These are phyloP conservation scores for Thalpophila matura DNA, from an alignment of 2,888 invertebrate genomes.

Conservation along the genomic window DNA sequence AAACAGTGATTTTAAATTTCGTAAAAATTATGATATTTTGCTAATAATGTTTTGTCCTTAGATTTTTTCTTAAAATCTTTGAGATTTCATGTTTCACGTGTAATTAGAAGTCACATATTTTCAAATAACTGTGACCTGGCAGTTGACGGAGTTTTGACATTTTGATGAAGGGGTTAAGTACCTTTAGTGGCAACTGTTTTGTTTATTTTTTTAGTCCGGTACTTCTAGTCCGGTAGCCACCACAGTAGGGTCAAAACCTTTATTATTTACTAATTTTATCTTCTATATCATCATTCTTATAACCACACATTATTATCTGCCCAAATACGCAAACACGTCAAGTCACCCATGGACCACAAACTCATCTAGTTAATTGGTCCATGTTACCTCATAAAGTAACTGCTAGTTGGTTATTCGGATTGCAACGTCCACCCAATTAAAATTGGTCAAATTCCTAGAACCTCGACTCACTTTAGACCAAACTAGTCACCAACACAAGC, in stretches of 20 bases:
- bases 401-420: constrained; percentile 47
- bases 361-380: constrained; percentile 34
- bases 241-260: too few species aligned
- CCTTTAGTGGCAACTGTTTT: too few species aligned
- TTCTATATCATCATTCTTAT: neutral
- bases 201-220: too few species aligned
- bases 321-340: neutral
- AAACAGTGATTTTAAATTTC: constrained; percentile 4
- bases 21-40: neutral
- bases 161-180: too few species aligned
- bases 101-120: too few species aligned
- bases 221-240: too few species aligned
- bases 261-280: neutral
- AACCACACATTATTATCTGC: neutral
- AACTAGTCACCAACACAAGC: constrained; percentile 40
- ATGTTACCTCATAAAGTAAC: constrained; percentile 39
- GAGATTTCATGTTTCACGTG: neutral
- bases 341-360: constrained; percentile 16
- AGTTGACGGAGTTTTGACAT: too few species aligned
- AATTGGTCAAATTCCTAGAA: constrained; percentile 53
- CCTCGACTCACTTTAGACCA: constrained; percentile 37
- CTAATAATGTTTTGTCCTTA: neutral
- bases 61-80: neutral
- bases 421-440: constrained; percentile 56
- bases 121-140: too few species aligned